Percentiles rank a stretch among this genome's conserved stretches.
phyloP scores from a whole-genome alignment of 2,888 invertebrate species.

The Cybosia mesomella region DNA sequence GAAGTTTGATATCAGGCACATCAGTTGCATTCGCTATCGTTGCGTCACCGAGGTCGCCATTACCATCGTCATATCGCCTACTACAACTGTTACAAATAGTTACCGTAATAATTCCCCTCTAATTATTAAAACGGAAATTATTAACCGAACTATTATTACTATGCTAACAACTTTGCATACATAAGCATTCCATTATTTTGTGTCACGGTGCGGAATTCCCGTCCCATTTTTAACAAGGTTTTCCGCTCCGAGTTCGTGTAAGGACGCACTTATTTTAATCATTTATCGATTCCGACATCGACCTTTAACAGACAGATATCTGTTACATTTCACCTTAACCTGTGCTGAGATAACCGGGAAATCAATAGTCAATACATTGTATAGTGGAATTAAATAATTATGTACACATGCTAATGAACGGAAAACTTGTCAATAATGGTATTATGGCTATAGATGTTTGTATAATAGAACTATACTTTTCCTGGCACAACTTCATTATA shows the following conservation, averaged over 20 bases:
- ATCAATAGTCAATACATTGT: constrained; percentile 7
- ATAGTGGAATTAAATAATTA: constrained; percentile 3
- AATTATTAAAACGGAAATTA: constrained; percentile 1
- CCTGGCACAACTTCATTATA: neutral
- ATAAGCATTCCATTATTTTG: constrained; percentile 13
- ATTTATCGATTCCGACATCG: constrained; percentile 33
- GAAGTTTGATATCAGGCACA: neutral
- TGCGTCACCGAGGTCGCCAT: neutral
- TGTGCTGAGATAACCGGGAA: constrained; percentile 8
- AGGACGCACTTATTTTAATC: constrained; percentile 44
- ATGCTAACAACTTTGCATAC: constrained; percentile 1
- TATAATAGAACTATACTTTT: neutral
- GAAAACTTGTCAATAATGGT: neutral
- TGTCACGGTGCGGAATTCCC: constrained; percentile 29
- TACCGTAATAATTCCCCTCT: neutral
- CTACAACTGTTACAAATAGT: neutral
- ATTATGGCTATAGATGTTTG: neutral
- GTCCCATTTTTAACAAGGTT: constrained; percentile 35
- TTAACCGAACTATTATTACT: neutral
- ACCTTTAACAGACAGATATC: constrained; percentile 29
- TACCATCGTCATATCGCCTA: neutral
- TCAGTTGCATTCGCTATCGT: neutral
- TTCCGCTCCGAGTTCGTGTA: constrained; percentile 30
- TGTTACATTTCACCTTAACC: constrained; percentile 26
- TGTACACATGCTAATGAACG: neutral